Percentiles rank a stretch among this genome's conserved stretches.
phyloP scores from a whole-genome alignment of 2,797 vertebrate genomes.

The Capromys pilorides region DNA sequence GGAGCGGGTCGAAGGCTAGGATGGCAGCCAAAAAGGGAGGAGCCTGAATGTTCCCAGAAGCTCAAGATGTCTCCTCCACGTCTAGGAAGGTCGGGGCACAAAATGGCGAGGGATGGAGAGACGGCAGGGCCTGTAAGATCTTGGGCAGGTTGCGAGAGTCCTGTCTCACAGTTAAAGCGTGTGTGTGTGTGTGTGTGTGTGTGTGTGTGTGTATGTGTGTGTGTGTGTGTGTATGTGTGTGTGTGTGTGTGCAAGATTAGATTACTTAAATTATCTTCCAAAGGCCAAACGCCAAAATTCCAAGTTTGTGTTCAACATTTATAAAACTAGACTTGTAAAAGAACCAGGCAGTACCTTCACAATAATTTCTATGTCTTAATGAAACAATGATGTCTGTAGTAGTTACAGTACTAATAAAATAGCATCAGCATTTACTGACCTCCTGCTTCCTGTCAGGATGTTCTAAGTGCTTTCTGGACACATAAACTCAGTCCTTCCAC shows the following conservation, averaged over 20 bases:
- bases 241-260: not conserved
- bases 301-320: not conserved
- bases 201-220: too few relatives aligned
- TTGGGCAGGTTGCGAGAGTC: not conserved
- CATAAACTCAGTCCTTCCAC: not conserved
- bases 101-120: not conserved
- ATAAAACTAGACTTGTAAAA: not conserved
- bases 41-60: too few relatives aligned
- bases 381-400: not conserved
- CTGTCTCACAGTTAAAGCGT: not conserved
- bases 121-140: not conserved
- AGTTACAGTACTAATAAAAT: not conserved
- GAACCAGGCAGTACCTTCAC: not conserved
- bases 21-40: too few relatives aligned
- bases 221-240: too few relatives aligned
- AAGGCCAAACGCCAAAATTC: slow-evolving; percentile 29
- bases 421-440: not conserved
- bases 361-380: not conserved
- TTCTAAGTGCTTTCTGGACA: not conserved
- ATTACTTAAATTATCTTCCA: not conserved
- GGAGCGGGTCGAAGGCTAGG: too few relatives aligned
- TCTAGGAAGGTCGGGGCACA: not conserved
- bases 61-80: too few relatives aligned
- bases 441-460: not conserved
- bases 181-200: too few relatives aligned